phyloP scores from a whole-genome alignment of 2,888 invertebrate genomes.

The Petrolisthes cinctipes region DNA sequence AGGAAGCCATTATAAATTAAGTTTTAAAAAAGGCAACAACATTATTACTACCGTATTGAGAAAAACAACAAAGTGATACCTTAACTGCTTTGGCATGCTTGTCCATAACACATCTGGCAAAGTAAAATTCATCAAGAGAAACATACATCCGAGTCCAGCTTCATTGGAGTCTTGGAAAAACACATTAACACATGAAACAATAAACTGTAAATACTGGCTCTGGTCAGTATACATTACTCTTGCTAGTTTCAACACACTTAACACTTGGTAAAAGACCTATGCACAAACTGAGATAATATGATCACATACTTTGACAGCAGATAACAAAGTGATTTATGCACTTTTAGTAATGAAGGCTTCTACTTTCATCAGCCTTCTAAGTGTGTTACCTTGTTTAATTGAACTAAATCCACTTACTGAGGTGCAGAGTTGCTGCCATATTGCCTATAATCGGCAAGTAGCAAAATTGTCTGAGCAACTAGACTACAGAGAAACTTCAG shows the following conservation, averaged over 20 bases:
- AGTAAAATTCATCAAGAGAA: conserved; percentile 28
- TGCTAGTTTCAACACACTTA: neutral
- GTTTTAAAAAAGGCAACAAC: conserved; percentile 44
- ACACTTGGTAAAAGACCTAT: neutral
- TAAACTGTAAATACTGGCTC: conserved; percentile 8
- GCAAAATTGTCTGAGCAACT: neutral
- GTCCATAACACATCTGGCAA: conserved; percentile 41
- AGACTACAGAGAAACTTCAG: neutral
- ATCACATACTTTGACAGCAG: neutral
- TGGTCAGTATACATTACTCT: neutral
- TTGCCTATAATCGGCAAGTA: neutral
- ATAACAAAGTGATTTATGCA: neutral
- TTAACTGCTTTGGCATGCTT: conserved; percentile 51
- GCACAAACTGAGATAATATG: neutral
- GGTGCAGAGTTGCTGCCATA: neutral
- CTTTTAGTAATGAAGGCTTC: neutral
- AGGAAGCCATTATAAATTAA: conserved; percentile 47
- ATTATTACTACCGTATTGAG: conserved; percentile 23
- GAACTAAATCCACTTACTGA: neutral
- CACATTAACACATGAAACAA: conserved; percentile 22
- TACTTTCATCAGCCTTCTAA: neutral
- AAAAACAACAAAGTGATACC: conserved; percentile 32
- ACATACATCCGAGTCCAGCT: conserved; percentile 19
- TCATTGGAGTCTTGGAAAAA: conserved; percentile 2
- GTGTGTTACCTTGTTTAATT: neutral